Evolutionary conservation across 2,888 invertebrate species (phyloP), one percentile per base, ranked within the genome.

Genomic region (Agapostemon virescens): DNA sequence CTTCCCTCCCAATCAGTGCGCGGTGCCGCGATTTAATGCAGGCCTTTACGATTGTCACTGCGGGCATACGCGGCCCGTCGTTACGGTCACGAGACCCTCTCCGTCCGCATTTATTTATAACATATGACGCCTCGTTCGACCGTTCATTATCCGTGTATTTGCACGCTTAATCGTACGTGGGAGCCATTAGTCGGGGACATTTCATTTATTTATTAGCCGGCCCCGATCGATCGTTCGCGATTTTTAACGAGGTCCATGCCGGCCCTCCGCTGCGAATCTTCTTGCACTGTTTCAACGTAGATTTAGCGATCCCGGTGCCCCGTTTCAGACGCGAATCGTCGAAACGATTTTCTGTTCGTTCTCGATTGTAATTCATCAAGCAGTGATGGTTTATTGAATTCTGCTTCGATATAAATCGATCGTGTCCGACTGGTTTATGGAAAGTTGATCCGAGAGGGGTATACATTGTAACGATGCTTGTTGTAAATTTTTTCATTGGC

Each of bases 1-100:
- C 70, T 40, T 70, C 49, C 68, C 69, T 11, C 72, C 74, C 77
- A 81, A 84, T 83, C 83, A 80, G 80, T 71, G 72, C 69, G 69
- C 83, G 69, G 71, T 69, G 69, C 74, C 75, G 85, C 85, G 86
- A 88, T 88, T 86, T 88, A 85, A 86, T 81, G 79, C 85, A 77
- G 49, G 71, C 66, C 81, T 83, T 84, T 79, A 80, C 82, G 85
- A 87, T 83, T 83, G 85, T 86, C 86, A 79, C 79, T 82, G 74
- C 68, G 55, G 69, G 69, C 70, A 71, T 69, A 67, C 78, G 72
- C 68, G 67, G 76, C 38, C n/a, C 68, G 20, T 42, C 70, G 79
- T 85, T 87, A 77, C 66, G 74, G 71, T 55, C 81, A 69, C 69
- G 77, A 76, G 68, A 63, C 38, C 69, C 78, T 38, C 64, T 63